Evolutionary conservation across 2,888 invertebrate genomes (phyloP), one percentile per base, ranked within the genome.

Genomic region (Slavum lentiscoides): DNA sequence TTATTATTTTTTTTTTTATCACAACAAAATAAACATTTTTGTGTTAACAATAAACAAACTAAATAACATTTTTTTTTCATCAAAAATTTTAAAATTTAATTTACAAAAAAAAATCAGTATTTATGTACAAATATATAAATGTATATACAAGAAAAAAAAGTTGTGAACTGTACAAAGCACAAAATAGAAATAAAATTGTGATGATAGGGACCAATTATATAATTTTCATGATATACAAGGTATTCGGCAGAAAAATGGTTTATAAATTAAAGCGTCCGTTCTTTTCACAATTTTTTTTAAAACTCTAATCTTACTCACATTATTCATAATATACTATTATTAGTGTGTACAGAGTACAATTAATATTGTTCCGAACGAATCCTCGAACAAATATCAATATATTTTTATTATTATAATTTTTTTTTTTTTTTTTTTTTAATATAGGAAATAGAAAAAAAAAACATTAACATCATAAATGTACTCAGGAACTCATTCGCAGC

Each of bases 41-140:
- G 80, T 80, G 80, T 80, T 80, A 80, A 80, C 80, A 80, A 80
- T 80, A 80, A 80, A 80, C 80, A 80, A 80, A 80, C 80, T 80
- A 80, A 80, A 80, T 80, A 80, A 80, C 80, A 80, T 80, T 80
- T 80, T 49, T 49, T 49, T 49, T 77, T 58, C 64, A 15, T 80
- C 55, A 15, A 70, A 72, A 77, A 62, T 77, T 69, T 69, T 77
- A 69, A 53, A 80, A 80, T 80, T 80, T 23, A 62, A 69, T 77
- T 80, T 80, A 80, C 70, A 80, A 69, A 75, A 67, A 74, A 77
- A 80, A 70, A 72, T 43, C 37, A 55, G 39, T 64, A 58, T 23
- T 39, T 77, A 69, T 72, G 13, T 72, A 80, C 80, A 80, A 80
- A 70, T 70, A 62, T 70, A 80, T 62, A 69, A 37, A 77, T 62